Evolutionary conservation across 2,888 invertebrate species (phyloP).

Genomic region (Synanthedon tipuliformis): DNA sequence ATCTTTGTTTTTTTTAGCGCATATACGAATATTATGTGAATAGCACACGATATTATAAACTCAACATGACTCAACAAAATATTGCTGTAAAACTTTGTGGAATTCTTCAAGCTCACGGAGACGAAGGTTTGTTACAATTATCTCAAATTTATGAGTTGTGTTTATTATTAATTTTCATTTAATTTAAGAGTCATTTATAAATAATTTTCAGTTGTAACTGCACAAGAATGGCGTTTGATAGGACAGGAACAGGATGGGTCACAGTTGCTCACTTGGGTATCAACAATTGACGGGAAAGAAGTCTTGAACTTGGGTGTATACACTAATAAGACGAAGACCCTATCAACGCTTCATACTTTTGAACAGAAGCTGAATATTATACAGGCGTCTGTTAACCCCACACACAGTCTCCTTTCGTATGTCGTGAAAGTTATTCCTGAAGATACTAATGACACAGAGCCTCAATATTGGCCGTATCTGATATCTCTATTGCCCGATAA

Average conservation of each 20-base stretch:
- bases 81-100: slow-evolving; percentile 71
- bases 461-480: slow-evolving; percentile 74
- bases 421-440: slow-evolving; percentile 70
- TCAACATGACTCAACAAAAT: slow-evolving; percentile 57
- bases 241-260: slow-evolving; percentile 85
- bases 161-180: slow-evolving; percentile 1
- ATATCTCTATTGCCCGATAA: slow-evolving; percentile 67
- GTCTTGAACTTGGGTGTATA: slow-evolving; percentile 71
- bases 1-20: slow-evolving; percentile 1
- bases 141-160: slow-evolving; percentile 7
- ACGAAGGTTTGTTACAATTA: slow-evolving; percentile 45
- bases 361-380: slow-evolving; percentile 74
- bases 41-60: slow-evolving; percentile 22
- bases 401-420: slow-evolving; percentile 75
- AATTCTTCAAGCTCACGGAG: slow-evolving; percentile 56
- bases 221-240: slow-evolving; percentile 82
- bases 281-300: slow-evolving; percentile 31
- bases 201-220: slow-evolving; percentile 64
- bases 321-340: slow-evolving; percentile 68
- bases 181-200: background rate
- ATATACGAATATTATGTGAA: slow-evolving; percentile 20
- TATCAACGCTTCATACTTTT: slow-evolving; percentile 74
- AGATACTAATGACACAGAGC: slow-evolving; percentile 29
- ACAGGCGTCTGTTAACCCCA: slow-evolving; percentile 82
- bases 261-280: slow-evolving; percentile 77